phyloP scores from a whole-genome alignment of 2,797 vertebrate species.

The Mus spretus region DNA sequence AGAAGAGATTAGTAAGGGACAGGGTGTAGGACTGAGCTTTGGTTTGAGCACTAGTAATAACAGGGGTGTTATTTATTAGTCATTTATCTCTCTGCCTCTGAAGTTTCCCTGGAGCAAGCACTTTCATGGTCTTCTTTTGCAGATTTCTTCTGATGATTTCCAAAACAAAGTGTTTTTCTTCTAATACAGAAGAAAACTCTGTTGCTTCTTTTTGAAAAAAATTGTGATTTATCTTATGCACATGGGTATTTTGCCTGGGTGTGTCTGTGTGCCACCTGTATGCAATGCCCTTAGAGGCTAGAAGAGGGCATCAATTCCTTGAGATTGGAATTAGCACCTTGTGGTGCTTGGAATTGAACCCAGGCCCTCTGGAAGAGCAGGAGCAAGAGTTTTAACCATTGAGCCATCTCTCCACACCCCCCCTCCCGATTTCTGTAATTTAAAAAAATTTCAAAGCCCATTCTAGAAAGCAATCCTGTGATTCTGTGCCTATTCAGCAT shows the following conservation, averaged over 20 bases:
- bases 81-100: not conserved
- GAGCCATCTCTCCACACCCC: not conserved
- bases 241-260: not conserved
- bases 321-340: not conserved
- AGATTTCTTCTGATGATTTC: slow-evolving; percentile 40
- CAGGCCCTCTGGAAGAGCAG: not conserved
- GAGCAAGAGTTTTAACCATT: not conserved
- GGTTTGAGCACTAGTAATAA: not conserved
- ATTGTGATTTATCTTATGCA: not conserved
- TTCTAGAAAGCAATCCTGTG: not conserved
- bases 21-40: not conserved
- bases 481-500: slow-evolving; percentile 38
- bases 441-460: slow-evolving; percentile 49
- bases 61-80: not conserved
- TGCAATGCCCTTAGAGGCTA: not conserved
- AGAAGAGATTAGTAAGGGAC: slow-evolving; percentile 8
- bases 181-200: not conserved
- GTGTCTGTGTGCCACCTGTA: not conserved
- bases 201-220: not conserved
- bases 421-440: not conserved
- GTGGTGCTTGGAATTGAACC: not conserved
- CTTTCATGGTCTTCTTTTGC: slow-evolving; percentile 7
- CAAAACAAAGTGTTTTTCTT: not conserved
- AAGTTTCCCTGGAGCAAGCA: not conserved
- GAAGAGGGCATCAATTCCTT: not conserved